Evolutionary conservation across 2,797 vertebrate genomes (phyloP), one percentile per base, ranked within the genome.

Genomic region (Coreius guichenoti): DNA sequence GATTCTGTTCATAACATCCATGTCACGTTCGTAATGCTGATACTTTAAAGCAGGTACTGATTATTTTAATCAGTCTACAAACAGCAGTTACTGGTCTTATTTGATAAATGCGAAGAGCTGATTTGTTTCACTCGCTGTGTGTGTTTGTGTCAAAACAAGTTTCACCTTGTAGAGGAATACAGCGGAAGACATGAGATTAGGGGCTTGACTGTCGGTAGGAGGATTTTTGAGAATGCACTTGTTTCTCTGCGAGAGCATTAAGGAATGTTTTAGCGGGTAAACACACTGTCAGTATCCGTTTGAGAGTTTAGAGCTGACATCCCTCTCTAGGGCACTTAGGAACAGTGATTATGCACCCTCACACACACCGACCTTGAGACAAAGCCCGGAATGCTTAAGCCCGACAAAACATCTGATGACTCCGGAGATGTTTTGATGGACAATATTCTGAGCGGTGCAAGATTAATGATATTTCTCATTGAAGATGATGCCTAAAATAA

Each of bases 281-380:
- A 89, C 84, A 85, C 72, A 54, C 87, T 89, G 89, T 85, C 89
- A 80, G 85, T 74, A 83, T 85, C 79, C 74, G 69, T 89, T 88
- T 88, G 82, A 85, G 76, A 67, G 79, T 85, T 85, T 80, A 58
- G 80, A 81, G 85, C 81, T 89, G 89, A 89, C 89, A 87, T 87
- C 85, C 83, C 74, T 86, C 83, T 86, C 89, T 47, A 80, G 82
- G 86, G 81, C 86, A 73, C 69, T 75, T 68, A 80, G 86, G 82
- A 80, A 58, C 76, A 69, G 82, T 76, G 76, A 87, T 87, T 84
- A 87, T 87, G 81, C 86, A 58, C 63, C 86, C 77, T 80, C 86
- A 84, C 70, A 84, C 84, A 73, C 82, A 58, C 76, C 83, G 85
- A 89, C 89, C 89, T 89, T 89, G 81, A 88, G 82, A 83, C 79